phyloP scores from a whole-genome alignment of 23 tunicate species.

The Diplosoma virens region DNA sequence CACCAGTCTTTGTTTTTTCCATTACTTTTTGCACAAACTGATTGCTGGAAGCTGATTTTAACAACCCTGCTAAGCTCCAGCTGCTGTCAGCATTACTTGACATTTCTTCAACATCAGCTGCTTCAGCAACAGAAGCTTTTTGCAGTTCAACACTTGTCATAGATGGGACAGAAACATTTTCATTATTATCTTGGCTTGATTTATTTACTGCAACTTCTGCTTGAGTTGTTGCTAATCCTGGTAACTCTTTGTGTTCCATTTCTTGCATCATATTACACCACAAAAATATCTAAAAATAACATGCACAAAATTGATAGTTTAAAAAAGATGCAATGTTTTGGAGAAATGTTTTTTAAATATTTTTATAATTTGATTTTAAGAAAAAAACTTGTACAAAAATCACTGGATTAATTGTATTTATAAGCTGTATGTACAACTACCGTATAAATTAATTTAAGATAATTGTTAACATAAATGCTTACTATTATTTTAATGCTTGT shows the following conservation, averaged over 20 bases:
- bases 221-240: not conserved
- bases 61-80: constrained; percentile 68
- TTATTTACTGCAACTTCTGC: not conserved
- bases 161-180: constrained; percentile 3
- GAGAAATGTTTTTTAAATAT: too few species aligned
- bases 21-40: constrained; percentile 79
- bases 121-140: not conserved
- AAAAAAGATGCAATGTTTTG: too few species aligned
- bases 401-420: too few species aligned
- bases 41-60: constrained; percentile 88
- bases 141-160: not conserved
- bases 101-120: not conserved
- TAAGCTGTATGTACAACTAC: too few species aligned
- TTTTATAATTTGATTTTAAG: too few species aligned
- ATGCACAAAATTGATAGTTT: too few species aligned
- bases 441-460: too few species aligned
- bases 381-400: too few species aligned
- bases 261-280: constrained; percentile 33
- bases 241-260: constrained; percentile 15
- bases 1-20: constrained; percentile 80
- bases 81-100: constrained; percentile 39
- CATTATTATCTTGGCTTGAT: not conserved
- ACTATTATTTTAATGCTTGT: too few species aligned
- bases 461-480: too few species aligned
- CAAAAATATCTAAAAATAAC: too few species aligned